Percentiles rank a stretch among this genome's conserved stretches.
Evolutionary conservation across 64 coral and sea anemone genomes (phyloP).

Genomic region (Hydrozoanthus tunicans): DNA sequence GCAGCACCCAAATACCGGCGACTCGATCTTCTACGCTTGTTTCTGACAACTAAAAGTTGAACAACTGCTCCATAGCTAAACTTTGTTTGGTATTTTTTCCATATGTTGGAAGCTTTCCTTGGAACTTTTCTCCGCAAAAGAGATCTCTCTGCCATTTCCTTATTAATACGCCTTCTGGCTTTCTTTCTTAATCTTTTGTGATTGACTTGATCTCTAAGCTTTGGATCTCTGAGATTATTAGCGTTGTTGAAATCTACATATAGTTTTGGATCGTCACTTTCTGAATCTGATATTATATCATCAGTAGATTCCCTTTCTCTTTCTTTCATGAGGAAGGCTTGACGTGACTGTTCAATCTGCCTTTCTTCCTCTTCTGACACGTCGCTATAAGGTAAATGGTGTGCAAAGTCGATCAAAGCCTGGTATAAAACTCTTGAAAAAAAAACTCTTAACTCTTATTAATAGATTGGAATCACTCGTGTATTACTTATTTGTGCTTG

Average conservation of each 20-base stretch:
- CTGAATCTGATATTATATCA: neutral
- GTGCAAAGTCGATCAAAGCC: neutral
- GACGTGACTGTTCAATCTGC: slow-evolving; percentile 1
- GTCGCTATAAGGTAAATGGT: neutral
- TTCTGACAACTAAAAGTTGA: slow-evolving; percentile 39
- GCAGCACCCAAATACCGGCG: slow-evolving; percentile 46
- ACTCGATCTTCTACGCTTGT: slow-evolving; percentile 47
- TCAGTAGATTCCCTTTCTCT: neutral
- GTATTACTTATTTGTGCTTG: too few relatives aligned
- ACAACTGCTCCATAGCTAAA: slow-evolving; percentile 48
- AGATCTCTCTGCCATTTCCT: slow-evolving; percentile 30
- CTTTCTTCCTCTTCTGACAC: slow-evolving; percentile 3
- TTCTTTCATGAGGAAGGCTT: slow-evolving; percentile 6
- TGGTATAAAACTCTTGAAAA: too few relatives aligned
- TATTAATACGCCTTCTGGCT: neutral
- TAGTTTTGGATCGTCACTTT: neutral
- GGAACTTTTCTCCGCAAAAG: slow-evolving; percentile 38
- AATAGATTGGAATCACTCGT: too few relatives aligned
- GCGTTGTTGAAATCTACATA: too few relatives aligned
- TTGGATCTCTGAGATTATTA: too few relatives aligned
- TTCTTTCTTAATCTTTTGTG: slow-evolving; percentile 13
- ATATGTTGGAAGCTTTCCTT: slow-evolving; percentile 38
- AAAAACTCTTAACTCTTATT: too few relatives aligned
- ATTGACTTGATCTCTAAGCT: too few relatives aligned
- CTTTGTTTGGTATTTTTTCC: slow-evolving; percentile 41